Percentiles rank a stretch among this genome's conserved stretches.
These are phyloP conservation scores for Ellobium chinense DNA, from an alignment of 2,888 invertebrate genomes.

Conservation along the genomic window DNA sequence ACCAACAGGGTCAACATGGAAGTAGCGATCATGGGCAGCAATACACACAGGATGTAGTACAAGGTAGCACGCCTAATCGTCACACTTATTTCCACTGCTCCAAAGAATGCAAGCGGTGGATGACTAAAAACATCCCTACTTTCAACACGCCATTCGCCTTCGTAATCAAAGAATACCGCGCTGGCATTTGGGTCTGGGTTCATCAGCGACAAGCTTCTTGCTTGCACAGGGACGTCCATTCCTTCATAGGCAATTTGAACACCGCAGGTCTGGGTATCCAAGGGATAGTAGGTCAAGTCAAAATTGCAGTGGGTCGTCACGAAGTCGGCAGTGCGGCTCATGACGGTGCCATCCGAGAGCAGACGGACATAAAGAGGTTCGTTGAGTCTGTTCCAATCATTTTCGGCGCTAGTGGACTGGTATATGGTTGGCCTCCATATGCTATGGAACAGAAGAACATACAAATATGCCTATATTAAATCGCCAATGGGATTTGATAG, in stretches of 20 bases:
- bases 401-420: not conserved
- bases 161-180: not conserved
- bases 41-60: not conserved
- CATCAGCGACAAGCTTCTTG: no score
- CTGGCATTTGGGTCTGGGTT: not conserved
- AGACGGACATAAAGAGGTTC: not conserved
- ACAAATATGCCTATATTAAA: no score
- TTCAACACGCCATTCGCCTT: not conserved
- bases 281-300: conserved; percentile 35
- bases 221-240: not conserved
- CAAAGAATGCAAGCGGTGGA: not conserved
- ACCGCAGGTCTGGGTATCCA: conserved; percentile 20
- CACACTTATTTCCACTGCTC: not conserved
- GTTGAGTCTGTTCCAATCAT: not conserved
- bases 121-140: no score
- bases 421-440: conserved; percentile 15
- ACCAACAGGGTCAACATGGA: conserved; percentile 5
- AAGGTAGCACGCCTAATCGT: not conserved
- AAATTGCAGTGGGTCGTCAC: conserved; percentile 4
- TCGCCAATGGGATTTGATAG: no score
- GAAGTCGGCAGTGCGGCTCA: not conserved
- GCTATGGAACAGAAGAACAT: no score
- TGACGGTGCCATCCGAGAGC: not conserved
- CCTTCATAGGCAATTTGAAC: not conserved
- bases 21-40: not conserved